Conservation (phyloP, 2,113 vertebrate species). For the Puntigrus tetrazona region DNA sequence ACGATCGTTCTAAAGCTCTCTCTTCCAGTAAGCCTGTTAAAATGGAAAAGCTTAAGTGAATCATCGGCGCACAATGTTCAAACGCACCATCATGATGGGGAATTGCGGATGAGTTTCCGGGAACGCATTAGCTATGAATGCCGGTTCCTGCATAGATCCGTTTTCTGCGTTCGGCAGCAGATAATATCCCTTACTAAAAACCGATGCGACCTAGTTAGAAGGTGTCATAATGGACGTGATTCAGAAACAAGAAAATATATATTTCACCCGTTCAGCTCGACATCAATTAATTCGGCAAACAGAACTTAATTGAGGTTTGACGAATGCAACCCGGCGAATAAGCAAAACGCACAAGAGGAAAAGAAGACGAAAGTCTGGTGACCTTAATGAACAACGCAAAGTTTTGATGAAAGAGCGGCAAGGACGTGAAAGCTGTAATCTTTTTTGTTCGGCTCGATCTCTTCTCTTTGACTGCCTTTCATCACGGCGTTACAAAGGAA, state of each 20-base stretch:
- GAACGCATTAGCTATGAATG: conserved; percentile 10
- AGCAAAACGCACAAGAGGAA: conserved; percentile 11
- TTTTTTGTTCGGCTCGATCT: conserved; percentile 63
- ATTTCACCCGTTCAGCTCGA: not conserved
- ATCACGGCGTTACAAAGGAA: conserved; percentile 70
- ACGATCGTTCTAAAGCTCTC: not conserved
- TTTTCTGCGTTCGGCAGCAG: not conserved
- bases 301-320: conserved; percentile 8
- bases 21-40: conserved; percentile 4
- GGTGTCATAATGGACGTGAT: not conserved
- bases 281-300: conserved; percentile 10
- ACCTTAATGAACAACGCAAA: conserved; percentile 61
- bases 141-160: not conserved
- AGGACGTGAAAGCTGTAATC: conserved; percentile 62
- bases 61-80: not conserved
- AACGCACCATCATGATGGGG: not conserved
- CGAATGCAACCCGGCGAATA: conserved; percentile 11
- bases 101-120: conserved; percentile 1
- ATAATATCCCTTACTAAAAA: conserved; percentile 23
- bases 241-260: not conserved
- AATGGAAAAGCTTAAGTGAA: not conserved
- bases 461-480: conserved; percentile 67
- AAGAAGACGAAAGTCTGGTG: conserved; percentile 60
- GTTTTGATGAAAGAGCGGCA: conserved; percentile 60
- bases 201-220: not conserved